These are phyloP conservation scores for Phaethornis superciliosus DNA, from an alignment of 2,113 vertebrate genomes.

Conservation along the genomic window DNA sequence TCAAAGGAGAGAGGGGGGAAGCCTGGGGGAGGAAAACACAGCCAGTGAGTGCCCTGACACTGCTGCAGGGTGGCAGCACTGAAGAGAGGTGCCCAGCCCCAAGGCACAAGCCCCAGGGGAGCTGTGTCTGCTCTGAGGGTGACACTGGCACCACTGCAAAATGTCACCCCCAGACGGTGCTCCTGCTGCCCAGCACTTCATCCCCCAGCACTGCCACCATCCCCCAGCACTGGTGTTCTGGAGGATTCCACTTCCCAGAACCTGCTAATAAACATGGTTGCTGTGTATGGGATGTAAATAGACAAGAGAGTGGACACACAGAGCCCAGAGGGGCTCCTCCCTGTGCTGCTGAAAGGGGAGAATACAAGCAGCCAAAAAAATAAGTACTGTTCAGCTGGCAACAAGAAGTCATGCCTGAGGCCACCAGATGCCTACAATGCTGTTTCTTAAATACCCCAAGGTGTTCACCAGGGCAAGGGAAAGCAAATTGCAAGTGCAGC, in stretches of 20 bases:
- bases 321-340: neutral
- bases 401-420: constrained; percentile 45
- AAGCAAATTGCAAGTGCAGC: neutral
- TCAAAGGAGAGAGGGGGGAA: constrained; percentile 88
- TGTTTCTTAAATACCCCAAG: neutral
- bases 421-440: neutral
- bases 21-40: constrained; percentile 74
- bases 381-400: constrained; percentile 27
- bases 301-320: neutral
- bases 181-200: too few species aligned
- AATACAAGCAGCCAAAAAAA: neutral
- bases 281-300: constrained; percentile 2
- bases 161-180: too few species aligned
- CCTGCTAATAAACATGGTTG: neutral
- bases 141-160: too few species aligned
- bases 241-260: constrained; percentile 10
- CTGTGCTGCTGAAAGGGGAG: constrained; percentile 31
- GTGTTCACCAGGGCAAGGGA: neutral
- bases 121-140: too few species aligned
- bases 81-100: neutral
- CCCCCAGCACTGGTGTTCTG: neutral
- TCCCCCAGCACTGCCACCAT: too few species aligned
- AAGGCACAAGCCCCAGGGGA: neutral
- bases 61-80: neutral
- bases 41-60: neutral